These are phyloP conservation scores for Calephelis virginiensis DNA, from an alignment of 1,140 invertebrate species.

Conservation along the genomic window DNA sequence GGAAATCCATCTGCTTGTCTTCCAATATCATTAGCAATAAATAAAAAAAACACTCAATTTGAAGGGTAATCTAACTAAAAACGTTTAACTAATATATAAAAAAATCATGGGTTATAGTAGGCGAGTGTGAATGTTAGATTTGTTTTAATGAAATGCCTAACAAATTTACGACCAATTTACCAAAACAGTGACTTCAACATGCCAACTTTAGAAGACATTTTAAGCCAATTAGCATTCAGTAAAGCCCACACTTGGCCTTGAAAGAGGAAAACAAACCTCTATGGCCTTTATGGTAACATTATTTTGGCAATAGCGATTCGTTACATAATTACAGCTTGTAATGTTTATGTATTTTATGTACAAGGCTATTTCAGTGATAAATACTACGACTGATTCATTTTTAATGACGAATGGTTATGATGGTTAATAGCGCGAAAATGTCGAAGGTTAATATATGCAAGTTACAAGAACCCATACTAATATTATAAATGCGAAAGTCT, in stretches of 20 bases:
- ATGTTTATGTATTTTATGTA: conserved; percentile 2
- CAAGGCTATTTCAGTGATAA: not conserved
- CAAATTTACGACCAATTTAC: too few relatives aligned
- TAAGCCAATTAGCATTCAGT: conserved; percentile 8
- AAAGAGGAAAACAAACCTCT: conserved; percentile 1
- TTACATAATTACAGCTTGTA: conserved; percentile 7
- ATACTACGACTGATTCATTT: conserved; percentile 1
- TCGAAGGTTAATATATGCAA: not conserved
- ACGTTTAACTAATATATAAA: too few relatives aligned
- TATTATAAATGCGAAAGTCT: too few relatives aligned
- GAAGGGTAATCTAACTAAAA: too few relatives aligned
- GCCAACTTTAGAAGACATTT: not conserved
- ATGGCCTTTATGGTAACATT: conserved; percentile 6
- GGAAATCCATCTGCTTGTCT: too few relatives aligned
- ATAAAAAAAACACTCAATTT: too few relatives aligned
- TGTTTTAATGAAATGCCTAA: too few relatives aligned
- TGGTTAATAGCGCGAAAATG: not conserved
- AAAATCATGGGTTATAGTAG: too few relatives aligned
- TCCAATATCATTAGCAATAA: too few relatives aligned
- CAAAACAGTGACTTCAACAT: too few relatives aligned
- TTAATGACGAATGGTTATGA: conserved; percentile 1
- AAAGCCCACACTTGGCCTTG: conserved; percentile 7
- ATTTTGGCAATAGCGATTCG: not conserved
- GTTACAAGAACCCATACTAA: too few relatives aligned
- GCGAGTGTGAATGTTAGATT: too few relatives aligned